phyloP scores from a whole-genome alignment of 2,888 invertebrate genomes.

The Bellardia pandia region DNA sequence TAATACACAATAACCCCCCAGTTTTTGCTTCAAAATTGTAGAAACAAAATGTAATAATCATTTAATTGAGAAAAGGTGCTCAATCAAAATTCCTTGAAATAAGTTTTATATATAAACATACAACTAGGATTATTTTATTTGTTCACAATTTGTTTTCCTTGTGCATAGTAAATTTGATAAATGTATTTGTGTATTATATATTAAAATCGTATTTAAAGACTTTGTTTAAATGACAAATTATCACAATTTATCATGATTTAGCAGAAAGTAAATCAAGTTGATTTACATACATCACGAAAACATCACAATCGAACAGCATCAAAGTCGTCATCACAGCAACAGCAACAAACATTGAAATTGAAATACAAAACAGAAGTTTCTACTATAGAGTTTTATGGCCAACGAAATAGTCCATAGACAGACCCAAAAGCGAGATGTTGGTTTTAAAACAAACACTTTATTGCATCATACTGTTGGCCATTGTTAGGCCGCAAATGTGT shows the following conservation, averaged over 20 bases:
- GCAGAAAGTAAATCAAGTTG: slow-evolving; percentile 77
- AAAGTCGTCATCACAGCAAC: background rate
- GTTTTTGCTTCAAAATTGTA: no score
- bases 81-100: no score
- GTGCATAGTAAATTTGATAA: background rate
- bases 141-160: slow-evolving; percentile 4
- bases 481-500: slow-evolving; percentile 34
- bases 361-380: slow-evolving; percentile 39
- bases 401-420: slow-evolving; percentile 54
- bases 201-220: slow-evolving; percentile 44
- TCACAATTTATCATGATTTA: slow-evolving; percentile 79
- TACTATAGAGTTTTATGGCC: slow-evolving; percentile 27
- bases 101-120: no score
- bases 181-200: background rate
- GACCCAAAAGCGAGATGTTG: slow-evolving; percentile 75
- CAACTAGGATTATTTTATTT: background rate
- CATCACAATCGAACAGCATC: background rate
- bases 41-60: no score
- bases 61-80: background rate
- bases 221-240: slow-evolving; percentile 75
- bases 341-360: background rate
- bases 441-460: slow-evolving; percentile 73
- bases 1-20: no score
- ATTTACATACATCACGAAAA: slow-evolving; percentile 71
- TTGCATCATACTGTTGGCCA: slow-evolving; percentile 52